Percentiles rank a stretch among this genome's conserved stretches.
phyloP scores from a whole-genome alignment of 1,140 invertebrate genomes.

The Luehdorfia chinensis region DNA sequence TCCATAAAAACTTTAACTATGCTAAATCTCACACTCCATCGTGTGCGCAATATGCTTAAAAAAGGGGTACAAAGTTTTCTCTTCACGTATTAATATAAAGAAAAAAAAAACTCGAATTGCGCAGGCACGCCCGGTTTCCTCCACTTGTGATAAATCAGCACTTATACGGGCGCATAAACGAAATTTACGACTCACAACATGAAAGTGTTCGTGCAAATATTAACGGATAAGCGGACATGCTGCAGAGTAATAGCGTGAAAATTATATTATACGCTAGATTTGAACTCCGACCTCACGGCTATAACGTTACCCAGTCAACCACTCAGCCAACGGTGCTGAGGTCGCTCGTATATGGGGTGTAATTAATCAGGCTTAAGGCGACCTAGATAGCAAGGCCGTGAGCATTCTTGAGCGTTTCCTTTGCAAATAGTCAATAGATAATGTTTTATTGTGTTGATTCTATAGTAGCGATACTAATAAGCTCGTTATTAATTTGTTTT shows the following conservation, averaged over 20 bases:
- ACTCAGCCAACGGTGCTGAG: background rate
- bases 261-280: slow-evolving; percentile 6
- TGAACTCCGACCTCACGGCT: slow-evolving; percentile 4
- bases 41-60: no score
- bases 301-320: no score
- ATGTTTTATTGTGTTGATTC: slow-evolving; percentile 7
- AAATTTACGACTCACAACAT: no score
- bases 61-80: no score
- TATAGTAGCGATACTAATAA: background rate
- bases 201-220: slow-evolving; percentile 6
- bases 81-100: no score
- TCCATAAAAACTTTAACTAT: no score
- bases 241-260: slow-evolving; percentile 2
- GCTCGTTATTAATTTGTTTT: no score
- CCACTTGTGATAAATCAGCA: no score
- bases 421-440: background rate
- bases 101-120: no score
- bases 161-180: no score
- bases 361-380: slow-evolving; percentile 12
- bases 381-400: slow-evolving; percentile 12
- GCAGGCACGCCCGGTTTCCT: no score
- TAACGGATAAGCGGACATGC: background rate
- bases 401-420: slow-evolving; percentile 5
- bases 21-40: no score
- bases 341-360: slow-evolving; percentile 6